A percentile compares a stretch with the other conserved stretches of the same genome.
Conservation (phyloP, 2,797 vertebrate species). For the Coilia nasus region DNA sequence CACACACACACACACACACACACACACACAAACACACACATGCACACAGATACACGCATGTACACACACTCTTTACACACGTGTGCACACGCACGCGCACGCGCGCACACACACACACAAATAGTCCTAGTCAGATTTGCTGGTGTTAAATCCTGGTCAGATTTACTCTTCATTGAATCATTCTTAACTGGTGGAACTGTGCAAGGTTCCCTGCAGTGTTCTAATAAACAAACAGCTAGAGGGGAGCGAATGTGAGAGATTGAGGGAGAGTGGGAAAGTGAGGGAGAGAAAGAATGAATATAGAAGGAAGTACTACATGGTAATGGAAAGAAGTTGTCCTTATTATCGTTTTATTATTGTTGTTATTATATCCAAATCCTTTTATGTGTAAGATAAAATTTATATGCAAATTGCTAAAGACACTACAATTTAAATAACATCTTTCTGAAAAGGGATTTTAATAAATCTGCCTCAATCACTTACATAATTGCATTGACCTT, state of each 20-base stretch:
- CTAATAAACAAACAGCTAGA: not conserved
- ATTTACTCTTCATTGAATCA: slow-evolving; percentile 9
- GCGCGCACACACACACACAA: not conserved
- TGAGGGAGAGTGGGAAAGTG: not conserved
- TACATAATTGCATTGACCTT: not conserved
- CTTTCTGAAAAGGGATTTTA: not conserved
- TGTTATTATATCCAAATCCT: not conserved
- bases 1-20: not conserved
- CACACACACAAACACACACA: not conserved
- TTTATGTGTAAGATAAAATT: not conserved
- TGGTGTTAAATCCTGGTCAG: slow-evolving; percentile 2
- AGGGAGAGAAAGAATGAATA: not conserved
- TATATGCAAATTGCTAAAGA: not conserved
- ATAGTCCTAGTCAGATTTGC: not conserved
- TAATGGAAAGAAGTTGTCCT: no score
- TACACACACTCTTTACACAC: not conserved
- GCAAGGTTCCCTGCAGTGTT: not conserved
- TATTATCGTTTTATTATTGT: no score
- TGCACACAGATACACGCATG: not conserved
- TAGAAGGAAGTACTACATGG: not conserved
- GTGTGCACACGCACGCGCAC: no score
- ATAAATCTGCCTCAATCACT: not conserved
- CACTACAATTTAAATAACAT: not conserved
- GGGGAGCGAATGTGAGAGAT: not conserved
- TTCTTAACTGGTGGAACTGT: not conserved